Evolutionary conservation across 1,140 invertebrate genomes (phyloP).

Genomic region (Galleria mellonella): DNA sequence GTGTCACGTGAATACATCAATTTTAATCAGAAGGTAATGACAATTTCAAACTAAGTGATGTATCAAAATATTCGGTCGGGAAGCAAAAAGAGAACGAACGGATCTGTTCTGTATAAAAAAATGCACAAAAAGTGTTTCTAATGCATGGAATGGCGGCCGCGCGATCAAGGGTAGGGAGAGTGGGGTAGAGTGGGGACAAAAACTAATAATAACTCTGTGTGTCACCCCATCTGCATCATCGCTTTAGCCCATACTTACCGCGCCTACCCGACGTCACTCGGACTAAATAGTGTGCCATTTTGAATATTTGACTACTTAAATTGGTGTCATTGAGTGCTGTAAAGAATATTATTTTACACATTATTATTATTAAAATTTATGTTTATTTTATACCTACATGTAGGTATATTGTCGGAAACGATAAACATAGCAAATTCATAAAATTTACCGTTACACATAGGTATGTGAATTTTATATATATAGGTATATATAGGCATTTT

Average conservation of each 20-base stretch:
- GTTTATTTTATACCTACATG: no score
- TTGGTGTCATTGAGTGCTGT: neutral
- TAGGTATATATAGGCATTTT: no score
- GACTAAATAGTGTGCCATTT: constrained; percentile 36
- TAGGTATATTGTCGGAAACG: no score
- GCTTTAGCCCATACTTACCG: constrained; percentile 36
- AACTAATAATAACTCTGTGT: constrained; percentile 71
- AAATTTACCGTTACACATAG: no score
- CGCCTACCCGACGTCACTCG: constrained; percentile 40
- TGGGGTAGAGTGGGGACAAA: constrained; percentile 50
- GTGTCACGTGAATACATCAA: no score
- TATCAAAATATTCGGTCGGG: constrained; percentile 8
- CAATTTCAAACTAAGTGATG: neutral
- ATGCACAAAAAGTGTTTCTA: constrained; percentile 52
- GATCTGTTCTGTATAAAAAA: constrained; percentile 33
- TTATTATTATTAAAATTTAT: no score
- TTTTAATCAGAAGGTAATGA: no score
- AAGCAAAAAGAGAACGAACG: constrained; percentile 17
- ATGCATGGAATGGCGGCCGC: constrained; percentile 53
- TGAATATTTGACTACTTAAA: constrained; percentile 24
- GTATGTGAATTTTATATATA: no score
- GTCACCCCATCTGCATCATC: constrained; percentile 52
- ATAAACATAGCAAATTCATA: no score
- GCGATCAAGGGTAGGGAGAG: constrained; percentile 24
- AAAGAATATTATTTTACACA: neutral